phyloP scores from a whole-genome alignment of 1,140 invertebrate species.

The Oncopeltus fasciatus region DNA sequence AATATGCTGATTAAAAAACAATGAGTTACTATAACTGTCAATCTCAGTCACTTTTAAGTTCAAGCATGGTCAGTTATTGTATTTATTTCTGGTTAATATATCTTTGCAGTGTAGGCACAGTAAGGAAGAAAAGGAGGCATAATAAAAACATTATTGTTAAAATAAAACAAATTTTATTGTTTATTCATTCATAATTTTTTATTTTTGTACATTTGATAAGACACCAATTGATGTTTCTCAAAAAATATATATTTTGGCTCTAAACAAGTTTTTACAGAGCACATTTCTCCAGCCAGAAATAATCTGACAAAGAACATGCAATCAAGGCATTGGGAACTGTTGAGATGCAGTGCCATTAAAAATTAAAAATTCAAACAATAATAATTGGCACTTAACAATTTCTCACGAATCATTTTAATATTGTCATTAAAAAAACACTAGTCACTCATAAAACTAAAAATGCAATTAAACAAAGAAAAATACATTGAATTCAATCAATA shows the following conservation, averaged over 20 bases:
- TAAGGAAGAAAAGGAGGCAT: background rate
- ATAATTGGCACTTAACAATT: background rate
- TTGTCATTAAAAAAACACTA: conserved; percentile 6
- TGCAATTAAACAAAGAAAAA: background rate
- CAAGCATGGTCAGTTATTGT: too few species aligned
- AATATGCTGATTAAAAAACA: too few species aligned
- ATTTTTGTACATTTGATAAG: conserved; percentile 4
- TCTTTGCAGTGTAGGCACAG: too few species aligned
- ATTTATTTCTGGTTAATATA: too few species aligned
- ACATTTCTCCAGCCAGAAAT: background rate
- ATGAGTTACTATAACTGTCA: too few species aligned
- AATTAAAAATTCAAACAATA: background rate
- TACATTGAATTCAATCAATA: background rate
- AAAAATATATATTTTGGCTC: conserved; percentile 1
- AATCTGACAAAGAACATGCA: background rate
- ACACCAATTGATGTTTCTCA: background rate
- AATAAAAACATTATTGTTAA: background rate
- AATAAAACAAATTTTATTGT: conserved; percentile 9
- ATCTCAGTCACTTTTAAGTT: too few species aligned
- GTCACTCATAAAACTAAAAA: background rate
- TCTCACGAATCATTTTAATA: background rate
- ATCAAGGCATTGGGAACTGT: background rate
- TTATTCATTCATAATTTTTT: background rate
- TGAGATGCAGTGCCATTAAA: background rate
- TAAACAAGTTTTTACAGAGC: background rate